These are phyloP conservation scores for Ellobius talpinus DNA, from an alignment of 2,113 vertebrate species.

Conservation along the genomic window DNA sequence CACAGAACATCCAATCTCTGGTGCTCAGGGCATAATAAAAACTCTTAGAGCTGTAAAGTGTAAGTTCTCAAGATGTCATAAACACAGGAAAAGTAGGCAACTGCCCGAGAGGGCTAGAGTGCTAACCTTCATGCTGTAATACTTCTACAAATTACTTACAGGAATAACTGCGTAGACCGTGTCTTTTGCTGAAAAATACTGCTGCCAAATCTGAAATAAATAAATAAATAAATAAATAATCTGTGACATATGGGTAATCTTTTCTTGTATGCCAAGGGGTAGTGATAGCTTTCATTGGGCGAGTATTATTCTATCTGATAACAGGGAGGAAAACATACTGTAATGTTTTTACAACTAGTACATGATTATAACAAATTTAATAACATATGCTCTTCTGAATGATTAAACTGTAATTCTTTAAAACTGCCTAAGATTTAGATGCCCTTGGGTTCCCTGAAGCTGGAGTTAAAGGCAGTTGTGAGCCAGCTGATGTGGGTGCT, in stretches of 20 bases:
- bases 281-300: slow-evolving; percentile 47
- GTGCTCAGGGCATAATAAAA: slow-evolving; percentile 77
- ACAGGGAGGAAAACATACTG: neutral
- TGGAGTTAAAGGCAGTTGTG: neutral
- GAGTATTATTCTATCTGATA: slow-evolving; percentile 54
- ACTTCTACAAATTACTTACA: slow-evolving; percentile 89
- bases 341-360: slow-evolving; percentile 58
- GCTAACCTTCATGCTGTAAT: slow-evolving; percentile 44
- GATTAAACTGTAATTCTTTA: slow-evolving; percentile 69
- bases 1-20: slow-evolving; percentile 71
- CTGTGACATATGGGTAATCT: slow-evolving; percentile 57
- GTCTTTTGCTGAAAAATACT: slow-evolving; percentile 93
- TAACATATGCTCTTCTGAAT: slow-evolving; percentile 7
- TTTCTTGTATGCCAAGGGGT: slow-evolving; percentile 56
- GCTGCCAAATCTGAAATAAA: slow-evolving; percentile 94
- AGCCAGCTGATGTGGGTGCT: neutral
- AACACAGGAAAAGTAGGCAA: slow-evolving; percentile 71
- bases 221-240: slow-evolving; percentile 67
- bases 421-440: neutral
- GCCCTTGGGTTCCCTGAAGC: neutral
- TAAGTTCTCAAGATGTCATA: slow-evolving; percentile 79
- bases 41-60: slow-evolving; percentile 62
- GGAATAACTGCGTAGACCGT: slow-evolving; percentile 96
- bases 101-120: slow-evolving; percentile 58
- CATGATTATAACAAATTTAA: slow-evolving; percentile 66